Percentiles rank a stretch among this genome's conserved stretches.
Conservation (phyloP, 1,140 invertebrate genomes). For the Lepidurus arcticus region DNA sequence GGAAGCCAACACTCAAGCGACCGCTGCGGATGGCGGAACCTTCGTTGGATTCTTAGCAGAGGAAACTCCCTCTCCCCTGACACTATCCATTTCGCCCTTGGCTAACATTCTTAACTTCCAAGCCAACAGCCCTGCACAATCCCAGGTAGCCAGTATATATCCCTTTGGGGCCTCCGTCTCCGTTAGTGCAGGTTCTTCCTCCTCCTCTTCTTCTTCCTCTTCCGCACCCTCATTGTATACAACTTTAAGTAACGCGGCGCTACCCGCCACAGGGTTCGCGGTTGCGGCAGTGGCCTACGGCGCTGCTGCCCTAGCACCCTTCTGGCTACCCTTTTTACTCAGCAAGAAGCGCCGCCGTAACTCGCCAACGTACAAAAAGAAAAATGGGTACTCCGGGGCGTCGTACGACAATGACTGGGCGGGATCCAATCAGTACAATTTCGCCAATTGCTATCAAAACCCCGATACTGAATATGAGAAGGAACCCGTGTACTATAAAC, state of each 20-base stretch:
- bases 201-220: not conserved
- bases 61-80: not conserved
- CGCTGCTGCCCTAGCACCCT: conserved; percentile 23
- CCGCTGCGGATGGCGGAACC: not conserved
- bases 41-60: not conserved
- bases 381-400: not conserved
- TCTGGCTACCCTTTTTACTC: conserved; percentile 25
- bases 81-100: not conserved
- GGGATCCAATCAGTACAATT: not conserved
- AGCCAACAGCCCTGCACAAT: not conserved
- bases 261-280: not conserved
- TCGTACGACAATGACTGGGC: not conserved
- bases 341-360: conserved; percentile 20
- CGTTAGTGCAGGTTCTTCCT: not conserved
- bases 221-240: not conserved
- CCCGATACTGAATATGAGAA: not conserved
- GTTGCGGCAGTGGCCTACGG: conserved; percentile 24
- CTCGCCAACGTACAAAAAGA: not conserved
- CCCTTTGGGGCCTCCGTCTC: not conserved
- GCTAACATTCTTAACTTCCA: not conserved
- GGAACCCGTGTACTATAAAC: not conserved
- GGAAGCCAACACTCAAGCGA: not conserved
- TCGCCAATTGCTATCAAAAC: not conserved
- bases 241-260: not conserved
- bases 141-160: not conserved